Evolutionary conservation across 2,113 vertebrate species (phyloP), one percentile per base, ranked within the genome.

Genomic region (Chrysochloris asiatica): DNA sequence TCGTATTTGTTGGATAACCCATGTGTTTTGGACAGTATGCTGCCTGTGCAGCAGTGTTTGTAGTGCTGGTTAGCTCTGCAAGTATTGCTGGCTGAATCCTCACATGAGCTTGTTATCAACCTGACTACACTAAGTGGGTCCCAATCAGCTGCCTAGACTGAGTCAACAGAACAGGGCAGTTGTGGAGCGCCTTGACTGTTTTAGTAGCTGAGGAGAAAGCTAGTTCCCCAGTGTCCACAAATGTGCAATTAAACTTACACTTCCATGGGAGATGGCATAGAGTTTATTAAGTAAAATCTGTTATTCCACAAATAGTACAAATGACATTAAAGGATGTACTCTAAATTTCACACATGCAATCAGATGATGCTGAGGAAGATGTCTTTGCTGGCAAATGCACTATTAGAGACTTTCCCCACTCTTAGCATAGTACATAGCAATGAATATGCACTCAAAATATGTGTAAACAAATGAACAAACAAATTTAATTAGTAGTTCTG

Each of bases 1-100:
- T 94, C 83, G 36, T 90, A 75, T 50, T 96, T 95, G 79, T 88
- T 96, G 92, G 94, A 93, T 94, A 92, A 89, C 92, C 93, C 65
- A 21, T 75, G 90, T 96, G 86, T 90, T 90, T 95, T 95, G 94
- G 92, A 92, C 50, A 30, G 61, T 87, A 8, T 19, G 30, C 54
- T 84, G 94, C 80, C 92, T 89, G 75, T 78, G 94, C 92, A 54
- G 93, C 69, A 91, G 91, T 48, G 26, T 75, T 76, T 14, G n/a
- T 56, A 65, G 67, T 0, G 6, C 82, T 11, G 2, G 43, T 83
- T 47, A 79, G 88, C 63, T 83, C 86, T 84, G 43, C 50, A 89
- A 93, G 75, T 78, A 4, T 65, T 43, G 47, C 92, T 83, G 75
- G 43, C 50, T 0, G 3, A 67, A 43, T 26, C 75, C 38, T 85